phyloP scores from a whole-genome alignment of 2,888 invertebrate genomes.

The Branchellion lobata region DNA sequence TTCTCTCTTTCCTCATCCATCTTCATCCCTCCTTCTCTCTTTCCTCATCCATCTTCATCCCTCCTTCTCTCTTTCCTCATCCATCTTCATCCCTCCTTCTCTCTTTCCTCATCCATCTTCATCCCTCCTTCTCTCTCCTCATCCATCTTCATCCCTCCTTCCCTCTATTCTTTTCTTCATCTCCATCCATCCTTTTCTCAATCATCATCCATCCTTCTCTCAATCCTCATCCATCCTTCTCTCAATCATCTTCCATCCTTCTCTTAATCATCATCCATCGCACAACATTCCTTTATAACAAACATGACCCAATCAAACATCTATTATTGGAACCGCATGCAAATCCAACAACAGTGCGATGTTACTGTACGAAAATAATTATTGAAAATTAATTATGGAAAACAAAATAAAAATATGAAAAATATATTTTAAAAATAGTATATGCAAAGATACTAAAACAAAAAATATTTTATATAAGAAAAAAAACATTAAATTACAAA shows the following conservation, averaged over 20 bases:
- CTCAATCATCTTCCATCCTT: neutral
- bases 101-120: slow-evolving; percentile 30
- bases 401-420: too few relatives aligned
- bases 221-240: neutral
- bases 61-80: neutral
- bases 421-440: too few relatives aligned
- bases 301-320: too few relatives aligned
- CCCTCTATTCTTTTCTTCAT: slow-evolving; percentile 14
- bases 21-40: neutral
- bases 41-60: slow-evolving; percentile 9
- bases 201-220: neutral
- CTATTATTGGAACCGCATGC: too few relatives aligned
- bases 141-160: slow-evolving; percentile 28
- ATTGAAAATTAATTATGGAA: too few relatives aligned
- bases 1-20: too few relatives aligned
- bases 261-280: neutral
- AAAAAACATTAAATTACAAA: too few relatives aligned
- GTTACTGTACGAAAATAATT: too few relatives aligned
- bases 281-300: too few relatives aligned
- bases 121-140: slow-evolving; percentile 9
- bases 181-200: neutral
- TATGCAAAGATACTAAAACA: too few relatives aligned
- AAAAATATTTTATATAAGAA: too few relatives aligned
- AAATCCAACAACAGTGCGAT: too few relatives aligned
- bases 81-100: slow-evolving; percentile 18